Percentiles rank a stretch among this genome's conserved stretches.
Evolutionary conservation across 2,113 vertebrate species (phyloP).

Genomic region (Protobothrops mucrosquamatus): DNA sequence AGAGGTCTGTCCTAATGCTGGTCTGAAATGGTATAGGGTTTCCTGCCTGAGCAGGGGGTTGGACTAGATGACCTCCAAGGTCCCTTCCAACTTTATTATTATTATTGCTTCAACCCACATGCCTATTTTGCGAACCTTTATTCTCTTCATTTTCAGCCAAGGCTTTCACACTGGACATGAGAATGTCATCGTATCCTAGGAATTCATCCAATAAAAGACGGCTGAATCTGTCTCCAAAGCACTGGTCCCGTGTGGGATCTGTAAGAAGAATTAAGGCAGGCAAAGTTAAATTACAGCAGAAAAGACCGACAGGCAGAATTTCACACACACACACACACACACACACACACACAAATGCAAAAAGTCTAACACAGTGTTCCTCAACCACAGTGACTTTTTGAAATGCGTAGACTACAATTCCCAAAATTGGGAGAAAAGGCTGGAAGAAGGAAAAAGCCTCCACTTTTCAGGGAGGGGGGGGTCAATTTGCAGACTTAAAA

Average conservation of each 20-base stretch:
- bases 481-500: background rate
- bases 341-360: background rate
- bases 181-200: slow-evolving; percentile 93
- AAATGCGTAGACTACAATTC: background rate
- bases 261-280: background rate
- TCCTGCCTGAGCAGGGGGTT: too few species aligned
- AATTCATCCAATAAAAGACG: slow-evolving; percentile 94
- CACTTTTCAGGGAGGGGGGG: background rate
- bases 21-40: too few species aligned
- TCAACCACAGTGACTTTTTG: background rate
- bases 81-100: too few species aligned
- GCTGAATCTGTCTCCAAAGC: slow-evolving; percentile 95
- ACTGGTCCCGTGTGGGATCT: slow-evolving; percentile 94
- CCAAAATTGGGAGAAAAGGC: background rate
- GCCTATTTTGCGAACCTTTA: slow-evolving; percentile 77
- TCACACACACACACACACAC: background rate
- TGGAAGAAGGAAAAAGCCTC: background rate
- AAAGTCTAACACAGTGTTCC: background rate
- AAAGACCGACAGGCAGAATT: background rate
- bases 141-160: slow-evolving; percentile 96
- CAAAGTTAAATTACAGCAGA: background rate
- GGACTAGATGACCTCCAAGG: too few species aligned
- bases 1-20: background rate
- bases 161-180: slow-evolving; percentile 98
- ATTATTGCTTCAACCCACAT: background rate